These are phyloP conservation scores for Urocynchramus pylzowi DNA, from an alignment of 2,113 vertebrate species.

Conservation along the genomic window DNA sequence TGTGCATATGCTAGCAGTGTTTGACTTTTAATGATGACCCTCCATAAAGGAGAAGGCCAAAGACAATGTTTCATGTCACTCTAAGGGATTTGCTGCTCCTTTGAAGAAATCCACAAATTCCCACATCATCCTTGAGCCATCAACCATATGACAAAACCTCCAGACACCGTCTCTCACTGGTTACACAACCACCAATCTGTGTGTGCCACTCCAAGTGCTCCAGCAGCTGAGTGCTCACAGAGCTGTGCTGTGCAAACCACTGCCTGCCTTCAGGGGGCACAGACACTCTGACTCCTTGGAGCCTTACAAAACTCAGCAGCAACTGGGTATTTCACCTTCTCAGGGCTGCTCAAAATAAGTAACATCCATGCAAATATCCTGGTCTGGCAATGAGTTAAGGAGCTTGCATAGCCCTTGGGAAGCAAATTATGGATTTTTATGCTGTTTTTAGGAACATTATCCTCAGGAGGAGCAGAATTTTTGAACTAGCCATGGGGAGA, in stretches of 20 bases:
- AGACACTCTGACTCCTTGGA: neutral
- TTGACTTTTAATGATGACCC: neutral
- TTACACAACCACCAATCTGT: neutral
- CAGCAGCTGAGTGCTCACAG: neutral
- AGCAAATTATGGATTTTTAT: neutral
- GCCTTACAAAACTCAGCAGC: neutral
- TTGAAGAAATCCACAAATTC: neutral
- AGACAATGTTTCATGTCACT: neutral
- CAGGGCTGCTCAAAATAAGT: neutral
- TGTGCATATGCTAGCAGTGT: neutral
- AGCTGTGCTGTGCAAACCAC: neutral
- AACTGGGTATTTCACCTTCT: neutral
- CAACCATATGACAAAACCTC: neutral
- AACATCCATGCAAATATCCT: neutral
- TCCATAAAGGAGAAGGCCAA: neutral
- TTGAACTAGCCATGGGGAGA: neutral
- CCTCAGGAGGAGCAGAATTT: neutral
- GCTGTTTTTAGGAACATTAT: neutral
- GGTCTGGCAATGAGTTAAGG: neutral
- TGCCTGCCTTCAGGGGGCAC: neutral
- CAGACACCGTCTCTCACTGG: neutral
- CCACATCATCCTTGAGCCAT: neutral
- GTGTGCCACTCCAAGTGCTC: neutral
- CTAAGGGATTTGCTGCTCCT: neutral
- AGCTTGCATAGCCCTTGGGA: neutral